Percentiles rank a stretch among this genome's conserved stretches.
These are phyloP conservation scores for Ridgeia piscesae DNA, from an alignment of 1,140 invertebrate genomes.

Conservation along the genomic window DNA sequence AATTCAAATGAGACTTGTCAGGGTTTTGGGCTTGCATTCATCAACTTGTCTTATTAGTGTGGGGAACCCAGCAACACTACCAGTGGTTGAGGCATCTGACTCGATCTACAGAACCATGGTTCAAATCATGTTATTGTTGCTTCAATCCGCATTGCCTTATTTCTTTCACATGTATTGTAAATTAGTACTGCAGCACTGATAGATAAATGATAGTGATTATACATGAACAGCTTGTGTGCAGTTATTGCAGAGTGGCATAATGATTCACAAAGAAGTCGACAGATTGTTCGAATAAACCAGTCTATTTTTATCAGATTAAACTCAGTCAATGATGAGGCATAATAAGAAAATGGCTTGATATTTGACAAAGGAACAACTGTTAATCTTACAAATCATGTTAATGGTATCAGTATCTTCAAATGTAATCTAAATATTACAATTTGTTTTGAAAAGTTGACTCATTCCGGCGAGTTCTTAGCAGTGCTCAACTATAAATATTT, in stretches of 20 bases:
- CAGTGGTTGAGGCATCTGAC: not conserved
- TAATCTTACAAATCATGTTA: no score
- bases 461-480: no score
- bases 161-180: not conserved
- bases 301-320: not conserved
- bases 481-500: not conserved
- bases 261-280: not conserved
- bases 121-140: not conserved
- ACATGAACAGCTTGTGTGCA: not conserved
- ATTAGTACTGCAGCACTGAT: not conserved
- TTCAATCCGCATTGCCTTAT: not conserved
- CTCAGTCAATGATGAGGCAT: not conserved
- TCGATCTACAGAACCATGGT: not conserved
- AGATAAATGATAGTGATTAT: not conserved
- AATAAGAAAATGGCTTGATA: not conserved
- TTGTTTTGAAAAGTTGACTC: no score
- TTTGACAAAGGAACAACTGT: no score
- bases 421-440: no score
- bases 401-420: no score
- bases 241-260: not conserved
- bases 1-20: not conserved
- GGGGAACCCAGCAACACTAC: not conserved
- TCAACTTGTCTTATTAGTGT: not conserved
- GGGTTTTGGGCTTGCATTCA: not conserved
- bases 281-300: not conserved